Evolutionary conservation across 2,797 vertebrate species (phyloP).

Genomic region (Myripristis murdjan): DNA sequence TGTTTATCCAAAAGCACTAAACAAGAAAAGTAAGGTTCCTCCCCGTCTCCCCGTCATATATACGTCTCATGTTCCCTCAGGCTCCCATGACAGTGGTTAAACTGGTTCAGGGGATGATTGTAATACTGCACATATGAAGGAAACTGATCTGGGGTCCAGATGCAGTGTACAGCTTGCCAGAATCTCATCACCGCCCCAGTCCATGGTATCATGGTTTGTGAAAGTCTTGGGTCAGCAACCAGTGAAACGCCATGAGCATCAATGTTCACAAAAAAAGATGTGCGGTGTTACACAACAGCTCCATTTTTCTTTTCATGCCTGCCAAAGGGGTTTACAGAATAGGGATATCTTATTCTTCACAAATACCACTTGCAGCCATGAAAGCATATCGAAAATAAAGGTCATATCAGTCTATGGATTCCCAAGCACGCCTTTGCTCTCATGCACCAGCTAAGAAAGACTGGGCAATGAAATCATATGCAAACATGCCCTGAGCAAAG

Average conservation of each 20-base stretch:
- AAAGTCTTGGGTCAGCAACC: not conserved
- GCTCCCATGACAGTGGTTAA: too few relatives aligned
- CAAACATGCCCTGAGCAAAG: conserved; percentile 63
- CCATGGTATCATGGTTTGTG: too few relatives aligned
- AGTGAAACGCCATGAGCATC: too few relatives aligned
- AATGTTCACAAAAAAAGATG: not conserved
- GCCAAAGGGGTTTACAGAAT: not conserved
- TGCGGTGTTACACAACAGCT: conserved; percentile 8
- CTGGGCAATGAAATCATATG: conserved; percentile 58
- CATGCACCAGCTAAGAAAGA: conserved; percentile 22
- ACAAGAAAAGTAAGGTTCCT: too few relatives aligned
- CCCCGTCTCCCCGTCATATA: too few relatives aligned
- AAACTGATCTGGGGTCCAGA: not conserved
- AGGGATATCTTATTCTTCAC: conserved; percentile 1
- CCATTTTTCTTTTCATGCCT: not conserved
- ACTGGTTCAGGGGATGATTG: not conserved
- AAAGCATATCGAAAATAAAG: conserved; percentile 5
- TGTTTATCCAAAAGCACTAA: too few relatives aligned
- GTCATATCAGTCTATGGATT: not conserved
- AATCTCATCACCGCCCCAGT: too few relatives aligned
- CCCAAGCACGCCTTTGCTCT: conserved; percentile 16
- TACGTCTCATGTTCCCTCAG: too few relatives aligned
- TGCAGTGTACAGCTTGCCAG: too few relatives aligned
- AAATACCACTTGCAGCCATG: not conserved
- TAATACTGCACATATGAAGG: too few relatives aligned